Percentiles rank a stretch among this genome's conserved stretches.
These are phyloP conservation scores for Pycnomerus fuliginosus DNA, from an alignment of 2,888 invertebrate genomes.

Conservation along the genomic window DNA sequence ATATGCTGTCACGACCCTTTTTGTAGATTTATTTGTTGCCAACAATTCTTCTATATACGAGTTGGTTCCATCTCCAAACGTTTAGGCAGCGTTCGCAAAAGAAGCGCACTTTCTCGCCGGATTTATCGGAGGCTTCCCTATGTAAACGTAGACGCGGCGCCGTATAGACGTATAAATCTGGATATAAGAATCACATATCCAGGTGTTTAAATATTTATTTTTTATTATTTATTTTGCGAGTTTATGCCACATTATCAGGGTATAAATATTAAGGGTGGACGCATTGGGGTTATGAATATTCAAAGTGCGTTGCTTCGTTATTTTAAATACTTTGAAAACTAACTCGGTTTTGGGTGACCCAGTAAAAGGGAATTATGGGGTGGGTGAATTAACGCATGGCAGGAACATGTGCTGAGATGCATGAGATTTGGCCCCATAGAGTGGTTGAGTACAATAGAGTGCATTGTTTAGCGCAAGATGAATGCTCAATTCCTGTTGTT, in stretches of 20 bases:
- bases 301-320: not conserved
- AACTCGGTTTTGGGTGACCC: too few species aligned
- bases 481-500: constrained; percentile 25
- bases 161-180: too few species aligned
- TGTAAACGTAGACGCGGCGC: too few species aligned
- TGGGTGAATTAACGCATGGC: constrained; percentile 31
- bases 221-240: not conserved
- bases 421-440: constrained; percentile 28
- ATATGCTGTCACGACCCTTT: too few species aligned
- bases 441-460: constrained; percentile 24
- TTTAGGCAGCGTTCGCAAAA: too few species aligned
- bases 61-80: too few species aligned
- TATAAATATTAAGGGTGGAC: not conserved
- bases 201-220: not conserved
- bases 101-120: not conserved
- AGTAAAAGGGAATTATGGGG: too few species aligned
- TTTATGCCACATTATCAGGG: not conserved
- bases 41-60: too few species aligned
- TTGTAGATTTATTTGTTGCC: too few species aligned
- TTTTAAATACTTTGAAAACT: not conserved
- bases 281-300: not conserved
- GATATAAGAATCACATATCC: constrained; percentile 6
- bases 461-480: constrained; percentile 32
- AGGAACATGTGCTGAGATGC: constrained; percentile 36
- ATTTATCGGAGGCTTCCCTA: not conserved